A percentile compares a stretch with the other conserved stretches of the same genome.
Evolutionary conservation across 2,797 vertebrate genomes (phyloP).

Genomic region (Monodelphis domestica): DNA sequence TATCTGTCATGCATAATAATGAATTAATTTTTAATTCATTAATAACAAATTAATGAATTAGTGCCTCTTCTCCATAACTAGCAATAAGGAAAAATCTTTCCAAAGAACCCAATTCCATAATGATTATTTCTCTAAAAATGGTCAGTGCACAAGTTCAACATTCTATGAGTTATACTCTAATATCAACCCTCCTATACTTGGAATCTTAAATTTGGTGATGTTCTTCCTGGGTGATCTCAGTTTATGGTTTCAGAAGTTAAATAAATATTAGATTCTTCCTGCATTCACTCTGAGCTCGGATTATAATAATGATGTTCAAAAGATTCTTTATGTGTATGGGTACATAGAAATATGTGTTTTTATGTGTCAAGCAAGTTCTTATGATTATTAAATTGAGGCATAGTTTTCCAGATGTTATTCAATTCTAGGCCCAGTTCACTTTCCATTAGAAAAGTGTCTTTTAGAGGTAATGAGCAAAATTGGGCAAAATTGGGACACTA

Average conservation of each 20-base stretch:
- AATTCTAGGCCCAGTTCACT: neutral
- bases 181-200: neutral
- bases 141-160: neutral
- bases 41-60: too few relatives aligned
- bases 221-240: neutral
- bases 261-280: neutral
- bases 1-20: too few relatives aligned
- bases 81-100: neutral
- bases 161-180: neutral
- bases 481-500: too few relatives aligned
- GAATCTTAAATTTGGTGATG: constrained; percentile 1
- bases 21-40: too few relatives aligned
- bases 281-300: neutral
- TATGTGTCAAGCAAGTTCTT: neutral
- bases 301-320: neutral
- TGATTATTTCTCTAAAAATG: neutral
- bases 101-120: neutral
- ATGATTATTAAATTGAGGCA: neutral
- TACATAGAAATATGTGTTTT: neutral
- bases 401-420: neutral
- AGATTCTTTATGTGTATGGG: neutral
- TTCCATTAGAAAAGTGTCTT: neutral
- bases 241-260: neutral
- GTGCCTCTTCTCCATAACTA: neutral
- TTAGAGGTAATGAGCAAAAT: too few relatives aligned